These are phyloP conservation scores for Uropsilus gracilis DNA, from an alignment of 2,113 vertebrate genomes.

Conservation along the genomic window DNA sequence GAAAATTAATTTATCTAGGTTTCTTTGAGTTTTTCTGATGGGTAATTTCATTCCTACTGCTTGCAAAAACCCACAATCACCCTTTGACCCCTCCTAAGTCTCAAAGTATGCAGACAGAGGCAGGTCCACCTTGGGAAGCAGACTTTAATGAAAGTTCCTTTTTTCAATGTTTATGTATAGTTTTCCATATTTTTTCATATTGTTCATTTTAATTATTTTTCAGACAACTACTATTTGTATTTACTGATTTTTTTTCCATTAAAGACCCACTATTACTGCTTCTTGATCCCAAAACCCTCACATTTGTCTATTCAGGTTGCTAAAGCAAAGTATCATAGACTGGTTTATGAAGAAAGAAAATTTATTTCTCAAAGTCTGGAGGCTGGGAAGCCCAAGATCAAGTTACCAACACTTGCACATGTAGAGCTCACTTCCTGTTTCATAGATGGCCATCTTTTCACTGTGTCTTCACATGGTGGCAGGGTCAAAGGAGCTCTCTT, in stretches of 20 bases:
- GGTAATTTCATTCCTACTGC: background rate
- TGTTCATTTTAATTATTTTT: constrained; percentile 24
- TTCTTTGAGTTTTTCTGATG: background rate
- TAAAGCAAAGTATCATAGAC: background rate
- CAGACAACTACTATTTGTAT: background rate
- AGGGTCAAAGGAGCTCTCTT: background rate
- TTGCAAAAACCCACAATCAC: background rate
- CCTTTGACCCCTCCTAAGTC: background rate
- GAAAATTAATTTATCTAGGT: background rate
- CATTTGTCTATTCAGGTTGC: background rate
- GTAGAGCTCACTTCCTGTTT: background rate
- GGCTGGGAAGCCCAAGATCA: background rate
- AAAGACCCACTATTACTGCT: background rate
- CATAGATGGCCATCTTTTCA: background rate
- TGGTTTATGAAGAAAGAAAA: background rate
- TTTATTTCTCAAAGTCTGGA: background rate
- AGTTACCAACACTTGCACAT: background rate
- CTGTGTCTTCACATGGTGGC: background rate
- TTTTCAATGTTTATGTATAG: background rate
- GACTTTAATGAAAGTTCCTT: background rate
- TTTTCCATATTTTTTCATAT: background rate
- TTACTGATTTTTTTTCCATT: background rate
- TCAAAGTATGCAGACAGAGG: background rate
- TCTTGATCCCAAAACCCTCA: background rate
- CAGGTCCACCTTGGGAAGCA: background rate